Evolutionary conservation across 2,888 invertebrate genomes (phyloP).

Genomic region (Cerceris ruficornis): DNA sequence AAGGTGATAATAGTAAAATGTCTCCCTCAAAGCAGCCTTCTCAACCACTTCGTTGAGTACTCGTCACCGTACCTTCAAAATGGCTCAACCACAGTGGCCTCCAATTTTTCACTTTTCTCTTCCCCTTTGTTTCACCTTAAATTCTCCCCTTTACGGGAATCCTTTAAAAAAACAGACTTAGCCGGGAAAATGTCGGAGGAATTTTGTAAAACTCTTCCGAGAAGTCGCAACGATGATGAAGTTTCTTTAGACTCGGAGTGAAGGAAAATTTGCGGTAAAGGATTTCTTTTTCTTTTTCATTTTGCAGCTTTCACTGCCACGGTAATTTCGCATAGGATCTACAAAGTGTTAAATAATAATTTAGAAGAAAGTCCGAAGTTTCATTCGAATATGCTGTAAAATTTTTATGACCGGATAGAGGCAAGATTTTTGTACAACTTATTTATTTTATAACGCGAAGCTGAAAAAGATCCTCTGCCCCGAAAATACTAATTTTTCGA

Average conservation of each 20-base stretch:
- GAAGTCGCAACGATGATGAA: not conserved
- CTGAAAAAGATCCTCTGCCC: conserved; percentile 39
- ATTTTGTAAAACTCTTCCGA: not conserved
- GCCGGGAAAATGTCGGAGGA: too few relatives aligned
- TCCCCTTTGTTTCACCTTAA: conserved; percentile 5
- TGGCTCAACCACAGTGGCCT: not conserved
- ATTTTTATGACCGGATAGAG: too few relatives aligned
- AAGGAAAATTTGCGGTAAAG: not conserved
- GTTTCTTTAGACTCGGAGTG: not conserved
- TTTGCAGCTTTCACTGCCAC: too few relatives aligned
- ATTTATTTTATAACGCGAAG: conserved; percentile 12
- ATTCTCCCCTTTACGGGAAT: too few relatives aligned
- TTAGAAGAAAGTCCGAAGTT: too few relatives aligned
- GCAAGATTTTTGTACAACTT: too few relatives aligned
- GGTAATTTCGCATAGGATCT: too few relatives aligned
- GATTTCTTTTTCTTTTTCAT: too few relatives aligned
- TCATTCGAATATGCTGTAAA: too few relatives aligned
- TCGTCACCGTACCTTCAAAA: conserved; percentile 32
- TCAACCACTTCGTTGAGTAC: conserved; percentile 41
- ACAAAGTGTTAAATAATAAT: too few relatives aligned
- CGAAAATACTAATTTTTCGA: conserved; percentile 35
- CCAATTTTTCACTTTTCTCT: conserved; percentile 31
- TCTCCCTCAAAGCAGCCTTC: conserved; percentile 17
- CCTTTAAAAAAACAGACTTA: too few relatives aligned
- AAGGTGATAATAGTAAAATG: conserved; percentile 22